phyloP scores from a whole-genome alignment of 2,888 invertebrate species.

The Schizotus pectinicornis region DNA sequence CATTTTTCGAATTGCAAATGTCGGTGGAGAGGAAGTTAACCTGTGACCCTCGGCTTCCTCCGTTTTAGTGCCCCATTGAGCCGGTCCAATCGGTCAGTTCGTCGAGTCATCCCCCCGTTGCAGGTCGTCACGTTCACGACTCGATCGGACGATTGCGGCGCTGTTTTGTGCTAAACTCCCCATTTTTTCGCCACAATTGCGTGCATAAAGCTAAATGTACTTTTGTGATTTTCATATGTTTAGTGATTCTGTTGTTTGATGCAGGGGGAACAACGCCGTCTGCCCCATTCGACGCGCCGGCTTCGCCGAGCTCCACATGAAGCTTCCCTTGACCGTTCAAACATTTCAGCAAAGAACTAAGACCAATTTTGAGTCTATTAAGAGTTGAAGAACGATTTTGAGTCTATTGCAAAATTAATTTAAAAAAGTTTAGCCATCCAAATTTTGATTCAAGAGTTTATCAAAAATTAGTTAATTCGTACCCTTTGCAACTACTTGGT shows the following conservation, averaged over 20 bases:
- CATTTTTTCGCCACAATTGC: conserved; percentile 54
- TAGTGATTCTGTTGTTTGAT: conserved; percentile 3
- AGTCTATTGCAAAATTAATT: too few species aligned
- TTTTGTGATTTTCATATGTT: conserved; percentile 43
- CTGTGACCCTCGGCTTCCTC: conserved; percentile 46
- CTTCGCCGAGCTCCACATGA: too few species aligned
- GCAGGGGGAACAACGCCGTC: not conserved
- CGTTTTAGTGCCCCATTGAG: conserved; percentile 38
- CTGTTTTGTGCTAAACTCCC: conserved; percentile 51
- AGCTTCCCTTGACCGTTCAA: not conserved
- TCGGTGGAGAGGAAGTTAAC: conserved; percentile 53
- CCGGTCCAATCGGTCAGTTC: conserved; percentile 15
- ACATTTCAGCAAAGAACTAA: too few species aligned
- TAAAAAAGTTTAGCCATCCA: too few species aligned
- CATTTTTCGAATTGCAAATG: conserved; percentile 50
- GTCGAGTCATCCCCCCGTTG: not conserved
- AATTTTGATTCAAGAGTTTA: too few species aligned
- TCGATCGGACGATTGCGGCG: conserved; percentile 36
- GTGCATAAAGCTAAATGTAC: conserved; percentile 48
- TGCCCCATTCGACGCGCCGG: not conserved
- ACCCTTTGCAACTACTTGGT: too few species aligned
- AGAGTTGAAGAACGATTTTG: too few species aligned
- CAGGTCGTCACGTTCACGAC: not conserved
- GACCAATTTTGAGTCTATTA: too few species aligned
- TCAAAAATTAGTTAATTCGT: too few species aligned